phyloP scores from a whole-genome alignment of 1,140 invertebrate species.

The Calycopis cecrops region DNA sequence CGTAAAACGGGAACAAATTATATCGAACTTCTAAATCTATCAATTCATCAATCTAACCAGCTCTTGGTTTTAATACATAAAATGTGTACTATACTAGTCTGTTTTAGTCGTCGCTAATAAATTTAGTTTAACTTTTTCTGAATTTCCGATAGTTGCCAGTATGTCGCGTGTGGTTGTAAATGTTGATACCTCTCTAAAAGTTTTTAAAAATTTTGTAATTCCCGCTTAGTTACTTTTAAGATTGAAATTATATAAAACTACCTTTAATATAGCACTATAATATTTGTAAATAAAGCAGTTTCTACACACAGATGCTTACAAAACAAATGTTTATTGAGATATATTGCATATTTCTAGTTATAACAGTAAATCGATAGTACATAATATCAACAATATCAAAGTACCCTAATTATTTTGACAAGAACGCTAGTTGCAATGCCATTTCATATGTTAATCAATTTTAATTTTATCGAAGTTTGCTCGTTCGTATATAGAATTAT shows the following conservation, averaged over 20 bases:
- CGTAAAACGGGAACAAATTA: too few relatives aligned
- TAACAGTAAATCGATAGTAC: slow-evolving; percentile 70
- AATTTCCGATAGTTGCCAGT: slow-evolving; percentile 41
- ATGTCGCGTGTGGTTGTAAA: slow-evolving; percentile 60
- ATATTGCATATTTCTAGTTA: slow-evolving; percentile 67
- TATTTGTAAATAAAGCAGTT: slow-evolving; percentile 61
- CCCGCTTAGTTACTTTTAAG: slow-evolving; percentile 56
- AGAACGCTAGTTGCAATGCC: slow-evolving; percentile 43
- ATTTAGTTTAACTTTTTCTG: background rate
- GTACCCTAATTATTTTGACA: slow-evolving; percentile 66
- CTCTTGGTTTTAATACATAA: slow-evolving; percentile 1
- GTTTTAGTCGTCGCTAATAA: background rate
- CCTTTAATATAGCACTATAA: slow-evolving; percentile 43
- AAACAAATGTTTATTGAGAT: slow-evolving; percentile 57
- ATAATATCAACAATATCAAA: slow-evolving; percentile 72
- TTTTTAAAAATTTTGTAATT: slow-evolving; percentile 43
- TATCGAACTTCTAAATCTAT: background rate
- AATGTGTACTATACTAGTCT: slow-evolving; percentile 1
- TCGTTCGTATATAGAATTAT: slow-evolving; percentile 73
- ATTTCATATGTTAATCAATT: slow-evolving; percentile 71
- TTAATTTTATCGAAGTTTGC: slow-evolving; percentile 74
- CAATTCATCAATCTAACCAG: too few relatives aligned
- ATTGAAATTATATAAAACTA: slow-evolving; percentile 44
- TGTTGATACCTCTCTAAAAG: slow-evolving; percentile 42
- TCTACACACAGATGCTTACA: slow-evolving; percentile 61